These are phyloP conservation scores for Lycaon pictus DNA, from an alignment of 2,113 vertebrate species.

Conservation along the genomic window DNA sequence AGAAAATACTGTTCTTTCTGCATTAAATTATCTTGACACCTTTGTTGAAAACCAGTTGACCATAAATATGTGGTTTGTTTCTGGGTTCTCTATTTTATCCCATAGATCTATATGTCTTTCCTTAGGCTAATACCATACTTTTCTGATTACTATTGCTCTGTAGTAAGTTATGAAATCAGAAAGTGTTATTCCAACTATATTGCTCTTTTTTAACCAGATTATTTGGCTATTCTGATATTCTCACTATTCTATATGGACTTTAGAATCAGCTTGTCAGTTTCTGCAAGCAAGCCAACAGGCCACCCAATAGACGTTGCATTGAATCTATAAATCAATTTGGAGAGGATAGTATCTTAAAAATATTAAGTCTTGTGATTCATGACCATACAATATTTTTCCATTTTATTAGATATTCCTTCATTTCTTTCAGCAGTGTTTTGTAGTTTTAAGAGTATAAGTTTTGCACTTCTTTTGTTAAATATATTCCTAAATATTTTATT, in stretches of 20 bases:
- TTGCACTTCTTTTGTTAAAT: not conserved
- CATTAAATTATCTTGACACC: not conserved
- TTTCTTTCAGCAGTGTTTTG: not conserved
- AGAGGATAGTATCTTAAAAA: not conserved
- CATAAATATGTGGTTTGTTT: not conserved
- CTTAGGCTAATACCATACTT: not conserved
- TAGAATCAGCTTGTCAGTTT: not conserved
- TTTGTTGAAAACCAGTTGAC: not conserved
- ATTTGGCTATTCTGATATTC: not conserved
- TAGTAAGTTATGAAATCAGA: slow-evolving; percentile 2
- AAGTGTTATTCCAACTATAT: not conserved
- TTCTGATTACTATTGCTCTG: not conserved
- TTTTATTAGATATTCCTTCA: not conserved
- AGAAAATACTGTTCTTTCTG: not conserved
- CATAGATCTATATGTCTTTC: not conserved
- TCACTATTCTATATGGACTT: not conserved
- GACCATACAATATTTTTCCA: not conserved
- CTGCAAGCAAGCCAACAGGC: not conserved
- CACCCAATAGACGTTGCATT: not conserved
- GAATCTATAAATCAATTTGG: not conserved
- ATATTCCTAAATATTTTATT: not conserved
- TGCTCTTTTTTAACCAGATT: not conserved
- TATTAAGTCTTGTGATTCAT: not conserved
- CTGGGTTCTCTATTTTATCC: not conserved
- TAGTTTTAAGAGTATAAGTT: not conserved